Conservation (phyloP, 2,113 vertebrate genomes). For the Odocoileus virginianus region DNA sequence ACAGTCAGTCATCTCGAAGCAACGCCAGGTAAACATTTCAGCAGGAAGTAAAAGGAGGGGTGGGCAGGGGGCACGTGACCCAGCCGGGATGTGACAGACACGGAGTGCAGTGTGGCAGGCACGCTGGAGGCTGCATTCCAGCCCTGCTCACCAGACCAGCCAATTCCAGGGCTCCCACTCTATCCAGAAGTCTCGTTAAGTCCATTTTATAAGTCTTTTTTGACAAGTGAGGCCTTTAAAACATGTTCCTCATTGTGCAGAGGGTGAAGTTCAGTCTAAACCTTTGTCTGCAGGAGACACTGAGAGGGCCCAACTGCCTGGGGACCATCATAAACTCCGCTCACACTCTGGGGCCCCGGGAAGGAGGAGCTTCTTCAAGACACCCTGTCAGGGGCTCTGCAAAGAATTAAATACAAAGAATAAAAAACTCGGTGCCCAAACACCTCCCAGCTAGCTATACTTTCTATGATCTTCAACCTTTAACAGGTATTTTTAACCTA, state of each 20-base stretch:
- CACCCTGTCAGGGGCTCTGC: not conserved
- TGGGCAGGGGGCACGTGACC: not conserved
- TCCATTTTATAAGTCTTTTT: constrained; percentile 57
- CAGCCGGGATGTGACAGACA: not conserved
- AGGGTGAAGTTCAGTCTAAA: constrained; percentile 65
- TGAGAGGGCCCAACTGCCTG: not conserved
- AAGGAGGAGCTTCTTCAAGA: not conserved
- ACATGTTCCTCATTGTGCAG: constrained; percentile 63
- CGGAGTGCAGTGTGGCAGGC: fast-evolving
- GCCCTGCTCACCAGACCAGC: not conserved
- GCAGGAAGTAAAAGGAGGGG: not conserved
- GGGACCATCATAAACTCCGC: not conserved
- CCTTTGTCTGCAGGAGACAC: constrained; percentile 39
- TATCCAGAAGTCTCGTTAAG: constrained; percentile 57
- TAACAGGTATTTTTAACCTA: not conserved
- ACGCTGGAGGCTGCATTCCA: not conserved
- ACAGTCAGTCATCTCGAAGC: not conserved
- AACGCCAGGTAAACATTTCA: not conserved
- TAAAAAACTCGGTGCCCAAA: not conserved
- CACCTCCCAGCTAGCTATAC: not conserved
- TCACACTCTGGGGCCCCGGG: not conserved
- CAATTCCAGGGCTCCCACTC: not conserved
- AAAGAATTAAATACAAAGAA: not conserved
- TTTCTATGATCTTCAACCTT: not conserved
- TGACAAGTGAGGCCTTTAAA: constrained; percentile 67